phyloP scores from a whole-genome alignment of 37 sponge, comb jelly and placozoan species.

The Ianthella basta region DNA sequence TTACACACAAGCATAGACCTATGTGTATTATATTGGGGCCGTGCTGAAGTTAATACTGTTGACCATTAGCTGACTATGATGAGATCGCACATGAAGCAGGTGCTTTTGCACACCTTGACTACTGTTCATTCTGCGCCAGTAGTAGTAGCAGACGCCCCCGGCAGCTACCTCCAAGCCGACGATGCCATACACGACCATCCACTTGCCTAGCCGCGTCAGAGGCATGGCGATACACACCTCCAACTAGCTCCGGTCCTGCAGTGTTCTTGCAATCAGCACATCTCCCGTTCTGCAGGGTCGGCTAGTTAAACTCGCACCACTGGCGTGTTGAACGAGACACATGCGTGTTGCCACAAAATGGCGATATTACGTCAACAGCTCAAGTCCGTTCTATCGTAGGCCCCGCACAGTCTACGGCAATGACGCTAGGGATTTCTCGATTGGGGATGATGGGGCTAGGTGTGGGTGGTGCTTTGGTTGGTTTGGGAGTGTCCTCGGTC shows the following conservation, averaged over 20 bases:
- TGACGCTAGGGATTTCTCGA: background rate
- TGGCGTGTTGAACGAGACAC: no score
- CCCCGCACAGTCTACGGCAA: background rate
- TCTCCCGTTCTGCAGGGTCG: no score
- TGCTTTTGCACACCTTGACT: slow-evolving; percentile 49
- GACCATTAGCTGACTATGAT: no score
- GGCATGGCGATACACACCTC: slow-evolving; percentile 40
- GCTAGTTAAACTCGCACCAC: no score
- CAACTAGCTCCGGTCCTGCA: background rate
- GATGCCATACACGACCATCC: slow-evolving; percentile 48
- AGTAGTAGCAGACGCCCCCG: slow-evolving; percentile 25
- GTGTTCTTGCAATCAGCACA: no score
- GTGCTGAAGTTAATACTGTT: no score
- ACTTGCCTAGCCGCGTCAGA: slow-evolving; percentile 61
- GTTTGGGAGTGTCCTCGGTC: background rate
- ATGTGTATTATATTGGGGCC: background rate
- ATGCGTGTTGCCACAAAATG: no score
- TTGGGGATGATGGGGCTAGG: background rate
- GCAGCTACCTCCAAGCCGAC: slow-evolving; percentile 54
- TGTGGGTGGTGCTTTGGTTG: slow-evolving; percentile 14
- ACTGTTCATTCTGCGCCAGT: slow-evolving; percentile 66
- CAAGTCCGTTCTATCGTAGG: no score
- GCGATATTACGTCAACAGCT: no score
- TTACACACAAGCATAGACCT: background rate
- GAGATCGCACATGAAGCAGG: no score